These are phyloP conservation scores for Sylvietta virens DNA, from an alignment of 2,113 vertebrate genomes.

Conservation along the genomic window DNA sequence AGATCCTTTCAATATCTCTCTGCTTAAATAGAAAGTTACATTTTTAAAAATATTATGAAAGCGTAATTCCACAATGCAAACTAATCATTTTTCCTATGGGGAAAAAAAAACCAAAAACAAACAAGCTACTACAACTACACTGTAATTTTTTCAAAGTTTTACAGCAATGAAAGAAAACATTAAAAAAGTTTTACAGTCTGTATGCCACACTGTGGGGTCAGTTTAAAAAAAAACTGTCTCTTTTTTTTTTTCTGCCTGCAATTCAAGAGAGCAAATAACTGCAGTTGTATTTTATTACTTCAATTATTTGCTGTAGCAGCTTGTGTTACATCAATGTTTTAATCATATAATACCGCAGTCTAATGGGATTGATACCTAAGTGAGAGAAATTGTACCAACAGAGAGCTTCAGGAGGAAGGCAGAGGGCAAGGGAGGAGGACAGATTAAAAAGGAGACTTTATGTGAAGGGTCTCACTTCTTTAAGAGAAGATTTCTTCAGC, in stretches of 20 bases:
- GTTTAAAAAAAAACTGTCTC: not conserved
- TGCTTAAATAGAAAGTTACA: not conserved
- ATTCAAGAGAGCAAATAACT: constrained; percentile 35
- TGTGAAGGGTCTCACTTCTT: not conserved
- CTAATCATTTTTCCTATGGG: not conserved
- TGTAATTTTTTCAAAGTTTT: not conserved
- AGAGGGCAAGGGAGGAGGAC: not conserved
- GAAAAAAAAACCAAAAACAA: not conserved
- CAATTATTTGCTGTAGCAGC: constrained; percentile 55
- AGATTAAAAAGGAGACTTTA: not conserved
- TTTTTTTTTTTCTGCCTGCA: not conserved
- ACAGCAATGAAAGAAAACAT: not conserved
- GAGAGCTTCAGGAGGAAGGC: not conserved
- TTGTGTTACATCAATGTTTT: constrained; percentile 50
- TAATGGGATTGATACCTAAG: constrained; percentile 51
- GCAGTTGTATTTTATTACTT: constrained; percentile 56
- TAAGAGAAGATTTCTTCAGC: not conserved
- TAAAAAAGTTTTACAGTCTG: not conserved
- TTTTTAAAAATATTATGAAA: not conserved
- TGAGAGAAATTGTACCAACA: constrained; percentile 10
- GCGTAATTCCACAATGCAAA: not conserved
- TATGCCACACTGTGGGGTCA: not conserved
- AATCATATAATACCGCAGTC: constrained; percentile 13
- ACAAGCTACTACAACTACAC: not conserved
- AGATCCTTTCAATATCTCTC: not conserved